Percentiles rank a stretch among this genome's conserved stretches.
These are phyloP conservation scores for Urechis unicinctus DNA, from an alignment of 2,888 invertebrate species.

Conservation along the genomic window DNA sequence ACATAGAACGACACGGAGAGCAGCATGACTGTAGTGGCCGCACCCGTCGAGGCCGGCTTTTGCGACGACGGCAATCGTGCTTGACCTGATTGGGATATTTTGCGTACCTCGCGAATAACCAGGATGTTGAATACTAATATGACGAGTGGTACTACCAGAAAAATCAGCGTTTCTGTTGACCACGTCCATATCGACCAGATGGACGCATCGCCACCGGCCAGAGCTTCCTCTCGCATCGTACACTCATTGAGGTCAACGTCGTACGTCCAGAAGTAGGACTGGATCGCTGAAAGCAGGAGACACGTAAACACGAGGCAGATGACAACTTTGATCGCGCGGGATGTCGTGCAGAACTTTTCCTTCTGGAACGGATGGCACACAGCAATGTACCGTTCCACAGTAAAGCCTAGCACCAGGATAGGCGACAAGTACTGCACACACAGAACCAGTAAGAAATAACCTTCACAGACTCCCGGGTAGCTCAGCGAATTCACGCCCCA, in stretches of 20 bases:
- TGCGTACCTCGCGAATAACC: slow-evolving; percentile 43
- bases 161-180: slow-evolving; percentile 39
- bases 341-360: slow-evolving; percentile 40
- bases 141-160: slow-evolving; percentile 38
- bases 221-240: slow-evolving; percentile 22
- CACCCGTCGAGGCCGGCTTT: background rate
- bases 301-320: slow-evolving; percentile 25
- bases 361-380: slow-evolving; percentile 30
- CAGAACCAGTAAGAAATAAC: slow-evolving; percentile 35
- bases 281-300: slow-evolving; percentile 30
- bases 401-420: slow-evolving; percentile 45
- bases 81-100: slow-evolving; percentile 24
- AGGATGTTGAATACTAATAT: slow-evolving; percentile 44
- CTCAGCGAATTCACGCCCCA: slow-evolving; percentile 38
- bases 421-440: slow-evolving; percentile 45
- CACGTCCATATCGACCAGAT: slow-evolving; percentile 41
- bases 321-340: slow-evolving; percentile 34
- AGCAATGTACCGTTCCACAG: slow-evolving; percentile 47
- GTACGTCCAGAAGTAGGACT: slow-evolving; percentile 44
- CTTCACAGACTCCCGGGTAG: slow-evolving; percentile 35
- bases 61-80: background rate
- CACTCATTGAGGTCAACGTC: slow-evolving; percentile 27
- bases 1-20: slow-evolving; percentile 48
- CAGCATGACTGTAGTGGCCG: slow-evolving; percentile 44
- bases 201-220: slow-evolving; percentile 17